A percentile compares a stretch with the other conserved stretches of the same genome.
Evolutionary conservation across 2,888 invertebrate species (phyloP).

Genomic region (Hirudinaria manillensis): DNA sequence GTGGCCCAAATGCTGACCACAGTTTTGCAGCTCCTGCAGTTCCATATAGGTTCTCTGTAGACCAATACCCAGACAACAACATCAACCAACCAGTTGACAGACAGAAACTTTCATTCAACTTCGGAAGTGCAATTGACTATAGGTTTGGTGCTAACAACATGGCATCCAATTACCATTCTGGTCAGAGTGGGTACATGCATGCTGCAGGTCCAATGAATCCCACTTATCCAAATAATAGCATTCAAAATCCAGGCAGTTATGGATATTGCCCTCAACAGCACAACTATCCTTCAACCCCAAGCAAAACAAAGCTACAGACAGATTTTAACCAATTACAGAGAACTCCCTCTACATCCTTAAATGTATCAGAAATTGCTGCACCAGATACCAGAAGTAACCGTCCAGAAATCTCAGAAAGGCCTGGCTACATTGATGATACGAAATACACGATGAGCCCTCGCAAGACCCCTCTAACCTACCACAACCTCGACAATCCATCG

Average conservation of each 20-base stretch:
- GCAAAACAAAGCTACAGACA: neutral
- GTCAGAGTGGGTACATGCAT: neutral
- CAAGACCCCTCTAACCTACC: constrained; percentile 8
- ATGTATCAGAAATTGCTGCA: too few species aligned
- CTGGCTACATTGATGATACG: neutral
- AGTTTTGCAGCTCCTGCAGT: constrained; percentile 2
- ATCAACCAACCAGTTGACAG: too few species aligned
- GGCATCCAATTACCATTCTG: neutral
- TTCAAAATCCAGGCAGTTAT: neutral
- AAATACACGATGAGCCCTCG: constrained; percentile 3
- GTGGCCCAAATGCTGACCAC: neutral
- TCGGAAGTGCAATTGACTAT: neutral
- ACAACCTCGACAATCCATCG: neutral
- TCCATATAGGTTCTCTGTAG: too few species aligned
- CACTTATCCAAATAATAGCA: neutral
- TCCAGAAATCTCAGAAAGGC: too few species aligned
- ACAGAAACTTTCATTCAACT: constrained; percentile 4
- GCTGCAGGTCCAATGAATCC: neutral
- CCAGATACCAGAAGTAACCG: too few species aligned
- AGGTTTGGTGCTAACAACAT: neutral
- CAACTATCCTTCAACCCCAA: neutral
- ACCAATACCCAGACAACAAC: too few species aligned
- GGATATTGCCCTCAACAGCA: neutral
- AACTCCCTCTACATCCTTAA: too few species aligned
- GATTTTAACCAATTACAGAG: too few species aligned